A percentile compares a stretch with the other conserved stretches of the same genome.
phyloP scores from a whole-genome alignment of 2,888 invertebrate genomes.

The Tolmerus cingulatus region DNA sequence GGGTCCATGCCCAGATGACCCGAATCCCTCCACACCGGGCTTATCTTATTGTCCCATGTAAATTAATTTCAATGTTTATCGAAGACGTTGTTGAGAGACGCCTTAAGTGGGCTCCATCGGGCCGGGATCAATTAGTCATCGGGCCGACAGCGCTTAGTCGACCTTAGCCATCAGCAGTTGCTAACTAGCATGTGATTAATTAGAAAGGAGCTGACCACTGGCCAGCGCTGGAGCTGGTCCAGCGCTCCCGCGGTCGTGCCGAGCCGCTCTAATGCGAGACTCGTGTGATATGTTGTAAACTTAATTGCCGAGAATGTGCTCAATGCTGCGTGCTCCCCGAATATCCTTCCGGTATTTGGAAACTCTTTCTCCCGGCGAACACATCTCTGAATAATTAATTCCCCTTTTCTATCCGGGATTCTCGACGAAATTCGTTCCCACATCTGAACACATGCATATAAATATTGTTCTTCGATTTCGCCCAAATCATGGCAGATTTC shows the following conservation, averaged over 20 bases:
- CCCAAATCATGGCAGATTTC: background rate
- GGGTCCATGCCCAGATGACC: background rate
- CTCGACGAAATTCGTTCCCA: background rate
- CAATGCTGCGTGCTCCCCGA: slow-evolving; percentile 23
- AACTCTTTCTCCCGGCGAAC: background rate
- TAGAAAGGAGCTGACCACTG: slow-evolving; percentile 15
- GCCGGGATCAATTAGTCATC: slow-evolving; percentile 35
- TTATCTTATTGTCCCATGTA: slow-evolving; percentile 31
- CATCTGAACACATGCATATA: background rate
- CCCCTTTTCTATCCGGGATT: background rate
- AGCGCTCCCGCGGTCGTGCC: background rate
- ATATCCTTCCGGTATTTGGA: slow-evolving; percentile 26
- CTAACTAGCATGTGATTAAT: slow-evolving; percentile 41
- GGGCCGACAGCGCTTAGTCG: background rate
- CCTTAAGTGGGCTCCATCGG: slow-evolving; percentile 19
- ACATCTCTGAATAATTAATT: slow-evolving; percentile 29
- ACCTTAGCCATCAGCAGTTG: slow-evolving; percentile 28
- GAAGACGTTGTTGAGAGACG: slow-evolving; percentile 19
- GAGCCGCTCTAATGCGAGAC: slow-evolving; percentile 15
- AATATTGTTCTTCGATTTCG: background rate
- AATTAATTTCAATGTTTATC: slow-evolving; percentile 37
- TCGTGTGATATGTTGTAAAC: slow-evolving; percentile 33
- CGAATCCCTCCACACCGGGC: background rate
- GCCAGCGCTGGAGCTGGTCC: background rate
- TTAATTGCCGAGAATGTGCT: slow-evolving; percentile 30